A percentile compares a stretch with the other conserved stretches of the same genome.
These are phyloP conservation scores for Campoplex capitator DNA, from an alignment of 2,888 invertebrate species.

Conservation along the genomic window DNA sequence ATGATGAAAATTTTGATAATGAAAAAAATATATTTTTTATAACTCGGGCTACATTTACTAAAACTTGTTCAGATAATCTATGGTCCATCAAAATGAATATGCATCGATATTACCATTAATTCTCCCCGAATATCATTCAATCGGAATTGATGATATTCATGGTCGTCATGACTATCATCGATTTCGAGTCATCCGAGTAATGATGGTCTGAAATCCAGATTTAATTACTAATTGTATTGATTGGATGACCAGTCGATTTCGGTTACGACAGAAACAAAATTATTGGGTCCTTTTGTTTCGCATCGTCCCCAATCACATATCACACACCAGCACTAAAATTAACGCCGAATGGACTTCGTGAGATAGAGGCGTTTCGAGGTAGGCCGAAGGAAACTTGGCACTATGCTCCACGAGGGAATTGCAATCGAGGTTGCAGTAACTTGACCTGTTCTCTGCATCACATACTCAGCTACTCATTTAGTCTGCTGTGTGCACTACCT, in stretches of 20 bases:
- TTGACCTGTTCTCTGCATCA: slow-evolving; percentile 13
- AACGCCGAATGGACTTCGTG: slow-evolving; percentile 48
- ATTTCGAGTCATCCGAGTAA: background rate
- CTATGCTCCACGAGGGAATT: background rate
- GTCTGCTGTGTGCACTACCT: background rate
- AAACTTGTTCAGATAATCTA: background rate
- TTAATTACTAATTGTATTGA: background rate
- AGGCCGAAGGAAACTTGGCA: slow-evolving; percentile 22
- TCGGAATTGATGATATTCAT: too few relatives aligned
- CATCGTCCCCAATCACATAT: slow-evolving; percentile 45
- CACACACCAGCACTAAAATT: slow-evolving; percentile 55
- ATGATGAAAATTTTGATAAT: background rate
- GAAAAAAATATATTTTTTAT: background rate
- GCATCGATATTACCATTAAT: background rate
- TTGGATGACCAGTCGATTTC: background rate
- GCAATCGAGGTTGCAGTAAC: slow-evolving; percentile 11
- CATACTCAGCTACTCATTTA: slow-evolving; percentile 6
- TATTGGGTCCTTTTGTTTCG: slow-evolving; percentile 6
- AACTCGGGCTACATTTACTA: background rate
- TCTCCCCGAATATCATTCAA: background rate
- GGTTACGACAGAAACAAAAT: slow-evolving; percentile 1
- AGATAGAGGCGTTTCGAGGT: slow-evolving; percentile 40
- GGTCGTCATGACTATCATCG: background rate
- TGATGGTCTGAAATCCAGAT: background rate
- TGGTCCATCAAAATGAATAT: background rate